phyloP scores from a whole-genome alignment of 2,797 vertebrate species.

The Hyperoplus immaculatus region DNA sequence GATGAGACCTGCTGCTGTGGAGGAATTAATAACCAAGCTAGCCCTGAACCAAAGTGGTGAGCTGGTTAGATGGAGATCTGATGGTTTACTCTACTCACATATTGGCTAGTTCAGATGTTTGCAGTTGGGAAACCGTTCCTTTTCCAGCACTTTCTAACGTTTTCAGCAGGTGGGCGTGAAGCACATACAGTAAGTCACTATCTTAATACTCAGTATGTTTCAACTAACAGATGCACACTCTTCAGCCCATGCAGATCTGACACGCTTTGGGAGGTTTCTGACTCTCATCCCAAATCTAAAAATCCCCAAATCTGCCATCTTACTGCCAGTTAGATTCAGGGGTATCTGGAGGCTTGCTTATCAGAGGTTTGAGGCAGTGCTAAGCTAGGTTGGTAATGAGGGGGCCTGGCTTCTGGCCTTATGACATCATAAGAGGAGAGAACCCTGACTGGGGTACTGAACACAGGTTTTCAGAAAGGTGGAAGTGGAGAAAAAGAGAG shows the following conservation, averaged over 20 bases:
- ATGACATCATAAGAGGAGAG: no score
- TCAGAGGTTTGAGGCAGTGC: no score
- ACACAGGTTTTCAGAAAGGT: no score
- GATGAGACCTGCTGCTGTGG: conserved; percentile 37
- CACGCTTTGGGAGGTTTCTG: not conserved
- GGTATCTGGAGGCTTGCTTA: no score
- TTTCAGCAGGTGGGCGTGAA: not conserved
- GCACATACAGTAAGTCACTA: not conserved
- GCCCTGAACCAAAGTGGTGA: conserved; percentile 57
- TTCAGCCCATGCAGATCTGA: conserved; percentile 12
- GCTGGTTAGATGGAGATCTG: conserved; percentile 41
- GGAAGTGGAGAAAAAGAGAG: no score
- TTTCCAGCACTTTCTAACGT: not conserved
- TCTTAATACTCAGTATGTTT: not conserved
- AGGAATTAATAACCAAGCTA: conserved; percentile 44
- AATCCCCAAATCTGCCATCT: no score
- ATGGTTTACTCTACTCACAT: conserved; percentile 39
- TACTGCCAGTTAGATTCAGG: no score
- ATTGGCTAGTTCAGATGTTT: conserved; percentile 34
- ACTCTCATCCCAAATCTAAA: no score
- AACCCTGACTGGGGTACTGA: no score
- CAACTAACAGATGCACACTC: not conserved
- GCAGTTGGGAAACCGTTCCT: conserved; percentile 24
- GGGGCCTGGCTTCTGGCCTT: no score
- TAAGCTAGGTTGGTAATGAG: no score